Conservation (phyloP, 2,113 vertebrate genomes). For the Gymnogyps californianus region DNA sequence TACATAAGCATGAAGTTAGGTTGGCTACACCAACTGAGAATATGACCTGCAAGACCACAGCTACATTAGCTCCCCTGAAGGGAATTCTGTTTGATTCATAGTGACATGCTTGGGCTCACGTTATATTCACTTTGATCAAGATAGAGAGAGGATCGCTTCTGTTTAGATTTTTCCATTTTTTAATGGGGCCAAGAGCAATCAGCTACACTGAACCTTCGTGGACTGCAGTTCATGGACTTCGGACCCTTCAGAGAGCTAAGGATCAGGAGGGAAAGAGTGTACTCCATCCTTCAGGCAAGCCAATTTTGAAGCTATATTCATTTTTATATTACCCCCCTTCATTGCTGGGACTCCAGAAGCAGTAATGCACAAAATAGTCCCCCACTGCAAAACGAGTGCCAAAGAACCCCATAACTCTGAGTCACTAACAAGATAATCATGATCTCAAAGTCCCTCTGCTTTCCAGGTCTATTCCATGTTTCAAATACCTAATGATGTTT, state of each 20-base stretch:
- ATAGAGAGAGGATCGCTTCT: neutral
- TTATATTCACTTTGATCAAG: neutral
- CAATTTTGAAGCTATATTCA: neutral
- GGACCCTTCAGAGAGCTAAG: neutral
- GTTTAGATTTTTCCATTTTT: neutral
- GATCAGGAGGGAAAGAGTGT: neutral
- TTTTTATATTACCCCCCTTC: neutral
- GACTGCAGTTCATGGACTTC: neutral
- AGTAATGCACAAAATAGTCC: neutral
- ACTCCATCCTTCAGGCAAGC: neutral
- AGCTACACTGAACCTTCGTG: neutral
- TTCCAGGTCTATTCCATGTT: neutral
- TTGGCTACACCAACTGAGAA: neutral
- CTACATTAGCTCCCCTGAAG: neutral
- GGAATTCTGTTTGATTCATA: neutral
- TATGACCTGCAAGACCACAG: neutral
- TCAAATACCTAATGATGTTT: neutral
- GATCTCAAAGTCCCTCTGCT: neutral
- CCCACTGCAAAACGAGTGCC: neutral
- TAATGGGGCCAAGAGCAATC: neutral
- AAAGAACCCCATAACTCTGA: neutral
- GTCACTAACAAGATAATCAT: neutral
- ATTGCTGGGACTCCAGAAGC: neutral
- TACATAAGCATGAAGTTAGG: neutral
- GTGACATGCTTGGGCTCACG: neutral